These are phyloP conservation scores for Leptinotarsa lineolata DNA, from an alignment of 1,140 invertebrate species.

Conservation along the genomic window DNA sequence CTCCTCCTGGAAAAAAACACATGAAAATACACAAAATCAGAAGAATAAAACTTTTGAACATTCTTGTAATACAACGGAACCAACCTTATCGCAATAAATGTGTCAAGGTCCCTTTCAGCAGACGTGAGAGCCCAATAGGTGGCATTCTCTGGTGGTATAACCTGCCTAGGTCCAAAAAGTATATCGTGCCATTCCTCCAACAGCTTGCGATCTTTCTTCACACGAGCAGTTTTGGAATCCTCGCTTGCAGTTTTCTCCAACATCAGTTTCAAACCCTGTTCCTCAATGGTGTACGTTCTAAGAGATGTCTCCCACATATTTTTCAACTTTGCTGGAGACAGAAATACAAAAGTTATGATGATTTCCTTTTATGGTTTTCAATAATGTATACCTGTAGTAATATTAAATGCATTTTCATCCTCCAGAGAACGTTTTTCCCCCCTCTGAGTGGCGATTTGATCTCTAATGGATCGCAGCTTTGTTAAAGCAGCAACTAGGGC, in stretches of 20 bases:
- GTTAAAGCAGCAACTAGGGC: conserved; percentile 65
- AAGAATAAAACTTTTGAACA: background rate
- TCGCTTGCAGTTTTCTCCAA: conserved; percentile 48
- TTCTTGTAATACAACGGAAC: background rate
- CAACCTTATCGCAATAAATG: conserved; percentile 50
- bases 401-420: conserved; percentile 50
- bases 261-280: conserved; percentile 51
- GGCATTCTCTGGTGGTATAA: conserved; percentile 37
- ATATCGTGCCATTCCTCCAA: conserved; percentile 48
- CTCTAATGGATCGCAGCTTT: conserved; percentile 66
- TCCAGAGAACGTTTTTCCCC: conserved; percentile 62
- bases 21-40: background rate
- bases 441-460: conserved; percentile 63
- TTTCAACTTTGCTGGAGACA: conserved; percentile 42
- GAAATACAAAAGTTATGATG: conserved; percentile 11
- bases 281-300: conserved; percentile 49
- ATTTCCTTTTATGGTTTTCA: background rate
- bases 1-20: conserved; percentile 45
- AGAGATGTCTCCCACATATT: conserved; percentile 52
- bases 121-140: conserved; percentile 51
- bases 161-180: conserved; percentile 47
- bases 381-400: conserved; percentile 38
- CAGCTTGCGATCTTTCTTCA: conserved; percentile 42
- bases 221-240: conserved; percentile 42
- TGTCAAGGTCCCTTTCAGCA: conserved; percentile 51